Base-by-base conservation (phyloP, 2,113 vertebrate species). In the Lontra canadensis region DNA sequence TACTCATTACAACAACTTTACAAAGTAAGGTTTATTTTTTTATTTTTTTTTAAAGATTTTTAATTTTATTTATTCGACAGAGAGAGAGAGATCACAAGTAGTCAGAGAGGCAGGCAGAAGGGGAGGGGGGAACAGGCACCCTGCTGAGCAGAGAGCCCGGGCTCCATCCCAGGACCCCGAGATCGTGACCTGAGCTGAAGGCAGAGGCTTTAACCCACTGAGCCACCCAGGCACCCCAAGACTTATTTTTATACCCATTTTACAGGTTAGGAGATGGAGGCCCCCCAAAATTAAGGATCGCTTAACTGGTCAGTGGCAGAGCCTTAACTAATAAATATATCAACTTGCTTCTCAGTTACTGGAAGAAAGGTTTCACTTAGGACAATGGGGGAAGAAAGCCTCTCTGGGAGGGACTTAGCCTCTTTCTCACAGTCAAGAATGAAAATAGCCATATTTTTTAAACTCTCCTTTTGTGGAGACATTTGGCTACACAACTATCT, bases 311-410 rank as follows among this genome's bases (percentile, higher is more conserved):
- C 25, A 69, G 49, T 59, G 29, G 49, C 12, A 59, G 36, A 63
- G 13, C 49, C 59, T 86, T 86, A 61, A 80, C 88, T 71, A 95
- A 81, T 84, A 82, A 74, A 82, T 61, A 88, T 4, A 71, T 55
- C 36, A 69, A 36, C 21, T 59, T 26, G 49, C 69, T 93, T 91
- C 65, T 86, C 67, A 61, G 39, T 95, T 84, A 84, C 25, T 49
- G 11, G 26, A 85, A 94, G 55, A 92, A 97, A 81, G 39, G 17
- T 95, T 87, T 88, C 63, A 42, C 55, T 92, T 94, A 31, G 71
- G 44, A 95, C 83, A 78, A 47, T 83, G 9, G 26, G 90, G 17
- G n/a, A 8, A 73, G 6, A 69, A 52, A 74, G 20, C 25, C 20
- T 69, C 52, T 87, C 23, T 87, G 47, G 18, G 83, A 97, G 78